Conservation (phyloP, 1,140 invertebrate genomes). For the Drosophila serrata region DNA sequence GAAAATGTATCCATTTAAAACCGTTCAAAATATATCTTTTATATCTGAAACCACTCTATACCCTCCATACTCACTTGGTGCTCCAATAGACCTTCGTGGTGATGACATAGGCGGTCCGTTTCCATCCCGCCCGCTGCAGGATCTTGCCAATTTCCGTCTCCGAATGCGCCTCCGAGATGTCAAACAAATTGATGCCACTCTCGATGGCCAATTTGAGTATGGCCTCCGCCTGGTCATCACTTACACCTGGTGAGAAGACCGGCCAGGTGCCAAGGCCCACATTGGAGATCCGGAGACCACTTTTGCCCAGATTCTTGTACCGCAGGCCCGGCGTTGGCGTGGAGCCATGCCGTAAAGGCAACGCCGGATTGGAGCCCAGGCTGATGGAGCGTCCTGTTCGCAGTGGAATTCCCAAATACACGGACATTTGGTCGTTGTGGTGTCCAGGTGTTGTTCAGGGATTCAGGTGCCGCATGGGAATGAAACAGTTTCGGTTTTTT, state of each 20-base stretch:
- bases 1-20: neutral
- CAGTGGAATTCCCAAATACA: slow-evolving; percentile 42
- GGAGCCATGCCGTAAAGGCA: slow-evolving; percentile 83
- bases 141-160: slow-evolving; percentile 97
- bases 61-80: slow-evolving; percentile 92
- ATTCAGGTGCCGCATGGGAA: slow-evolving; percentile 59
- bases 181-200: slow-evolving; percentile 98
- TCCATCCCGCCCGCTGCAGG: slow-evolving; percentile 95
- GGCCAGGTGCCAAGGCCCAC: slow-evolving; percentile 97
- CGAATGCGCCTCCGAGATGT: slow-evolving; percentile 97
- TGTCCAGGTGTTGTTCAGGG: slow-evolving; percentile 19
- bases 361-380: slow-evolving; percentile 84
- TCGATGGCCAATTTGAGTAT: slow-evolving; percentile 97
- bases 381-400: slow-evolving; percentile 83
- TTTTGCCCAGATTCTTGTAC: slow-evolving; percentile 96
- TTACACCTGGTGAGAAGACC: slow-evolving; percentile 91
- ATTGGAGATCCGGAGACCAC: slow-evolving; percentile 95
- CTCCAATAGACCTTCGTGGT: slow-evolving; percentile 99
- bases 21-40: accelerated
- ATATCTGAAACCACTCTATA: too few relatives aligned
- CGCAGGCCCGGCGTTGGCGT: slow-evolving; percentile 88
- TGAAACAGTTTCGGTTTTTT: slow-evolving; percentile 46
- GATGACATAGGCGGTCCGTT: slow-evolving; percentile 95
- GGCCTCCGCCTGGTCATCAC: slow-evolving; percentile 95
- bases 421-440: slow-evolving; percentile 11